A percentile compares a stretch with the other conserved stretches of the same genome.
Conservation (phyloP, 2,888 invertebrate species). For the Eilema depressum region DNA sequence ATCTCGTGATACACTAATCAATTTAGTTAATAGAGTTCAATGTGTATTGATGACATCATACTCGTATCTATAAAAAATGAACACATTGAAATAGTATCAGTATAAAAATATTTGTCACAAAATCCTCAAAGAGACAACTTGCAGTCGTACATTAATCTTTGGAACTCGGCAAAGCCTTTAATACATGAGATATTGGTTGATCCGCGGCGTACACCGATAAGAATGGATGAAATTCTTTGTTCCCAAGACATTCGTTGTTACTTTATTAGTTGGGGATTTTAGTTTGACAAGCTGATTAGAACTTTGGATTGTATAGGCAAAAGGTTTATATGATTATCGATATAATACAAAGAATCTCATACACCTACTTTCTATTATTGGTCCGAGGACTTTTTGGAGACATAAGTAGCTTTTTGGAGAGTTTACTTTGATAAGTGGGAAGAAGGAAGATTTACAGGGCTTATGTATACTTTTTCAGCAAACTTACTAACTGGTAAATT, state of each 20-base stretch:
- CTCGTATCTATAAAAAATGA: background rate
- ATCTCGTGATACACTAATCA: no score
- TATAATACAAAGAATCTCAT: background rate
- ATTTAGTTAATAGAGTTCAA: no score
- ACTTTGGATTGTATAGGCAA: background rate
- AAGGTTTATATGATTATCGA: background rate
- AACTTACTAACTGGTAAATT: no score
- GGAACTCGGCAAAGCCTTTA: constrained; percentile 74
- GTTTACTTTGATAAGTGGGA: no score
- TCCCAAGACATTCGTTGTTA: constrained; percentile 35
- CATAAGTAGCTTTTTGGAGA: no score
- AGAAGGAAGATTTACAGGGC: no score
- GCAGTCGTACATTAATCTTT: constrained; percentile 64
- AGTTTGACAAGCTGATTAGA: constrained; percentile 3
- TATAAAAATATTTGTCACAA: constrained; percentile 21
- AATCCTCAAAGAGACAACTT: constrained; percentile 49
- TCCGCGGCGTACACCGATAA: constrained; percentile 60
- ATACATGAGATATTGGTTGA: constrained; percentile 65
- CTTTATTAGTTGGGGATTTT: constrained; percentile 34
- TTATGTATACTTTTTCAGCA: no score
- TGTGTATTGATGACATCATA: no score
- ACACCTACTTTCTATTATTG: background rate
- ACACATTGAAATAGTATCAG: background rate
- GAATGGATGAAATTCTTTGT: constrained; percentile 72
- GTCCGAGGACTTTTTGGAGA: background rate